Evolutionary conservation across 1,140 invertebrate genomes (phyloP).

Genomic region (Drosophila dunni): DNA sequence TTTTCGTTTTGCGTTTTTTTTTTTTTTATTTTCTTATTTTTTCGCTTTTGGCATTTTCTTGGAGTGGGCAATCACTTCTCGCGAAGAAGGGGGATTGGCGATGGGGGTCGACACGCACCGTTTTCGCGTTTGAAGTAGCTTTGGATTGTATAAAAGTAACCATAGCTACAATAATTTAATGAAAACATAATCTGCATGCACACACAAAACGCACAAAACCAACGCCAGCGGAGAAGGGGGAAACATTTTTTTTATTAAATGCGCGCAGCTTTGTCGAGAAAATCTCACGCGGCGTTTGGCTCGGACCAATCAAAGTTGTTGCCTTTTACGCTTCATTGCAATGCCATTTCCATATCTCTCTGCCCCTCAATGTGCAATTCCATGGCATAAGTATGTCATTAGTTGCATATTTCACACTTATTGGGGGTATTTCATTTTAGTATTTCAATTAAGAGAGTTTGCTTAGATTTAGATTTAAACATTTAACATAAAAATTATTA

Average conservation of each 20-base stretch:
- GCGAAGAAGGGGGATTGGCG: neutral
- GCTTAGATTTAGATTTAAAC: neutral
- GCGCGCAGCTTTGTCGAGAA: conserved; percentile 42
- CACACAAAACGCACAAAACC: conserved; percentile 50
- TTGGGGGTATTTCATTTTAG: too few species aligned
- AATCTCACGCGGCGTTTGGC: conserved; percentile 27
- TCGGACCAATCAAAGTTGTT: conserved; percentile 36
- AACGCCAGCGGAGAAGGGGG: conserved; percentile 3
- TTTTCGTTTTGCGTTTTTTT: conserved; percentile 55
- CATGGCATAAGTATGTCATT: neutral
- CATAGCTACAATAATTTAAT: conserved; percentile 83
- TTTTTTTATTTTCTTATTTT: conserved; percentile 29
- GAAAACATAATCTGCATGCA: conserved; percentile 82
- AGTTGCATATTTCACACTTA: neutral
- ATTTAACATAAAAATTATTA: too few species aligned
- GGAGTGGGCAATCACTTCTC: conserved; percentile 28
- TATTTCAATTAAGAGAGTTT: too few species aligned
- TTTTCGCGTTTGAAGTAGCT: conserved; percentile 76
- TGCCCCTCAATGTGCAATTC: neutral
- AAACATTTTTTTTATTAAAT: conserved; percentile 65
- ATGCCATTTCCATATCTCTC: conserved; percentile 24
- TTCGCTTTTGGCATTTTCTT: conserved; percentile 10
- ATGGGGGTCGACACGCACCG: conserved; percentile 57
- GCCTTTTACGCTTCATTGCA: conserved; percentile 44
- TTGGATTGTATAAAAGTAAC: conserved; percentile 83